phyloP scores from a whole-genome alignment of 2,888 invertebrate species.

The Oxytorus armatus region DNA sequence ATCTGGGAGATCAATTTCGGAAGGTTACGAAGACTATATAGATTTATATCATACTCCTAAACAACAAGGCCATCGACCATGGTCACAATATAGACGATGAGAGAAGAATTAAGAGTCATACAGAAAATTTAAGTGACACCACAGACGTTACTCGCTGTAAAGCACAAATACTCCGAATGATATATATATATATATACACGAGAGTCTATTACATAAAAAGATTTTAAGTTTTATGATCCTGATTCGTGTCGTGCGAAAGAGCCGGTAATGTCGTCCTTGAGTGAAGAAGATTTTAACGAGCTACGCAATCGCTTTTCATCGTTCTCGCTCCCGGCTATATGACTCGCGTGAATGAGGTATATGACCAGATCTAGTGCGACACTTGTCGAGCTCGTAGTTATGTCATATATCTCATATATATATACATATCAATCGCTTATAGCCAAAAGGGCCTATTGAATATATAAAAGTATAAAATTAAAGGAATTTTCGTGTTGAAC shows the following conservation, averaged over 20 bases:
- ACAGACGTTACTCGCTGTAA: conserved; percentile 27
- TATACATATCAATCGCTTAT: not conserved
- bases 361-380: conserved; percentile 37
- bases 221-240: conserved; percentile 61
- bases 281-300: conserved; percentile 59
- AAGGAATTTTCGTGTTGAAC: not conserved
- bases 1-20: conserved; percentile 8
- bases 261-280: conserved; percentile 61
- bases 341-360: conserved; percentile 33
- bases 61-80: conserved; percentile 44
- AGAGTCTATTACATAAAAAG: conserved; percentile 58
- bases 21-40: not conserved
- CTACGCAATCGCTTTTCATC: conserved; percentile 60
- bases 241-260: conserved; percentile 45
- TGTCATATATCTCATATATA: not conserved
- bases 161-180: not conserved
- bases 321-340: conserved; percentile 25
- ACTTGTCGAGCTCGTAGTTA: conserved; percentile 19
- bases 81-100: conserved; percentile 36
- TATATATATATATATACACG: conserved; percentile 14
- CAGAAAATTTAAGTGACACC: conserved; percentile 42
- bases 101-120: conserved; percentile 41
- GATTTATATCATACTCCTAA: conserved; percentile 2
- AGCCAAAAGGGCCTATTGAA: not conserved
- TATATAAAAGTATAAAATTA: not conserved